Percentiles rank a stretch among this genome's conserved stretches.
Evolutionary conservation across 2,113 vertebrate species (phyloP).

Genomic region (Theristicus caerulescens): DNA sequence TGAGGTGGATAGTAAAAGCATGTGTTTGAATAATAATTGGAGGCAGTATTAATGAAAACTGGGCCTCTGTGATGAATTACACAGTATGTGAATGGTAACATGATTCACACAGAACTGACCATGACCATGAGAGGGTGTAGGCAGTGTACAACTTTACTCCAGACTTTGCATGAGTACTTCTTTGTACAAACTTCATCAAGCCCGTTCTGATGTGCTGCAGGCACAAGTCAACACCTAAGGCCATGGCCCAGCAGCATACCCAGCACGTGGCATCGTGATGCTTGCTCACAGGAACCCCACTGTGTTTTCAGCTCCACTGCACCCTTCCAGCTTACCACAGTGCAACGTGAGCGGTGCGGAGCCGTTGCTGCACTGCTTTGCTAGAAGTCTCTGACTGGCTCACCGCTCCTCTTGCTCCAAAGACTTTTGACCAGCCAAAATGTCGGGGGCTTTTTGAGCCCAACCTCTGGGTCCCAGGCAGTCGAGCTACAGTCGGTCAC

Average conservation of each 20-base stretch:
- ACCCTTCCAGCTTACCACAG: background rate
- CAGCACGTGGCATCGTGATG: fast-evolving
- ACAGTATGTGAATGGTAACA: background rate
- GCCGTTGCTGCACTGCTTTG: background rate
- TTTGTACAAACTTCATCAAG: background rate
- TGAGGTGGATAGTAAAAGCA: background rate
- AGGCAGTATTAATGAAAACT: background rate
- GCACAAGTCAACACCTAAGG: background rate
- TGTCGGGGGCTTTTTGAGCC: background rate
- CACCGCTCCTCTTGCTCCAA: background rate
- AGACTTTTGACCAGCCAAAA: background rate
- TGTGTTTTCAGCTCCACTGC: background rate
- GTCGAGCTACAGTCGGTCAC: fast-evolving
- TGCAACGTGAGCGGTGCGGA: background rate
- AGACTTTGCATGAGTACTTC: background rate
- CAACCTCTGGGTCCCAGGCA: background rate
- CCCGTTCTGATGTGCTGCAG: background rate
- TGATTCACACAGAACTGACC: background rate
- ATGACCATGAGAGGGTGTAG: background rate
- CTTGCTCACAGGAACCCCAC: background rate
- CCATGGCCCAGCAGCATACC: background rate
- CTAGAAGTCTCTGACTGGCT: background rate
- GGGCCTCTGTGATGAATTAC: background rate
- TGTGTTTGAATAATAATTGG: background rate
- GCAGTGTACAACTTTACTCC: background rate